Evolutionary conservation across 2,113 vertebrate genomes (phyloP).

Genomic region (Rynchops niger): DNA sequence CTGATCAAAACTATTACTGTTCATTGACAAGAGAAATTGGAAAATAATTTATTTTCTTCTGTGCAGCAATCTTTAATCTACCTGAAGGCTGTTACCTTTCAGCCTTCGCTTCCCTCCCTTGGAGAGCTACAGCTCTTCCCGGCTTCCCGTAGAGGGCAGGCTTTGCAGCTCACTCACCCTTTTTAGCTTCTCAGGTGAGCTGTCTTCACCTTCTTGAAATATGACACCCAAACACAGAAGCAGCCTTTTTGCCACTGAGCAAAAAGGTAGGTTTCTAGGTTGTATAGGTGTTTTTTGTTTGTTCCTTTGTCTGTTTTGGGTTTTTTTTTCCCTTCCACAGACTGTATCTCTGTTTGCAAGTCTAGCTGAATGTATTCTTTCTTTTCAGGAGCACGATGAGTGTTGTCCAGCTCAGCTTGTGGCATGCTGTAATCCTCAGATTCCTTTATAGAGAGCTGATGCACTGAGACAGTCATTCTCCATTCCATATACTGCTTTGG

Average conservation of each 20-base stretch:
- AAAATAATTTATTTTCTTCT: background rate
- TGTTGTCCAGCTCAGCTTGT: background rate
- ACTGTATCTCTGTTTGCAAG: background rate
- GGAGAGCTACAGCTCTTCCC: background rate
- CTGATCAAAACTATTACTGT: background rate
- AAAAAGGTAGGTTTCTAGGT: background rate
- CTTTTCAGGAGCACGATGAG: background rate
- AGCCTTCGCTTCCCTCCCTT: background rate
- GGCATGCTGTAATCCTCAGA: background rate
- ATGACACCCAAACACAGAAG: background rate
- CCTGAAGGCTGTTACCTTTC: background rate
- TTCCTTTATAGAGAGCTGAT: background rate
- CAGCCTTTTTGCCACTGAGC: background rate
- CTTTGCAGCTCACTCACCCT: background rate
- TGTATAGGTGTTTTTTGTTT: background rate
- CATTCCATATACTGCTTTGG: background rate
- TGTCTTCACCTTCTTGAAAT: background rate
- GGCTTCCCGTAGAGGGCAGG: background rate
- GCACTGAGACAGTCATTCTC: background rate
- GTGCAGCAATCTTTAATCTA: background rate
- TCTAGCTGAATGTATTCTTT: background rate
- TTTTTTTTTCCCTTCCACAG: background rate
- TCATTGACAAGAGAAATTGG: background rate
- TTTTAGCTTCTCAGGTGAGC: background rate
- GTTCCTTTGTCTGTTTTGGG: background rate